Base-by-base conservation (phyloP, 1,140 invertebrate genomes). In the Pseudoatta argentina region DNA sequence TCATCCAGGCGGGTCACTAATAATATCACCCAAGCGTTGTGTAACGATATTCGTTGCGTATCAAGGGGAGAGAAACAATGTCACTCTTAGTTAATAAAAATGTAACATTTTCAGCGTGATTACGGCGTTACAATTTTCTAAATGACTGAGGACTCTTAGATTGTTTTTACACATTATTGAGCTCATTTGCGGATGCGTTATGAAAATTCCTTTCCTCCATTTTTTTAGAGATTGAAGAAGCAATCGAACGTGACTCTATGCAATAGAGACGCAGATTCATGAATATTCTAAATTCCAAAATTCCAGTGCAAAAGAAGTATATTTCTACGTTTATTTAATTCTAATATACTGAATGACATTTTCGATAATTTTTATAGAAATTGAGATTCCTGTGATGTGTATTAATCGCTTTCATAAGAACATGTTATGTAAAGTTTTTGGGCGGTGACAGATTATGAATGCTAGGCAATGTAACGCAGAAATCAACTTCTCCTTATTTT, bases 1-100 rank as follows among this genome's bases (percentile, higher is more conserved):
- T 90, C 89, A 90, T 90, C 86, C 86, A 85, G 89, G 71, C 86
- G 66, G 76, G 75, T 90, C 89, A 90, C 89, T 90, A 90, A 90
- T 90, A 90, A 90, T 90, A 90, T 90, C 89, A 61, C 76, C 88
- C 64, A 16, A 34, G 57, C 69, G 76, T 90, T 90, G 88, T 76
- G 82, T 30, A 90, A 90, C 89, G 34, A 72, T 85, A 64, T 73
- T 87, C 69, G 67, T 87, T 87, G 85, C 88, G 71, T 66, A 78
- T 79, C 59, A n/a, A n/a, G 34, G 64, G n/a, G 34, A n/a, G 34
- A 63, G 1, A 71, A 55, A 57, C 72, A 61, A 64, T 78, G 57
- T 85, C 73, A 34, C 21, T 76, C 4, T 53, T 21, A 34, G n/a
- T 67, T 30, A 39, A 14, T n/a, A 51, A 69, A 57, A 79, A 81